Conservation (phyloP, 2,797 vertebrate genomes). For the Notolabrus celidotus region DNA sequence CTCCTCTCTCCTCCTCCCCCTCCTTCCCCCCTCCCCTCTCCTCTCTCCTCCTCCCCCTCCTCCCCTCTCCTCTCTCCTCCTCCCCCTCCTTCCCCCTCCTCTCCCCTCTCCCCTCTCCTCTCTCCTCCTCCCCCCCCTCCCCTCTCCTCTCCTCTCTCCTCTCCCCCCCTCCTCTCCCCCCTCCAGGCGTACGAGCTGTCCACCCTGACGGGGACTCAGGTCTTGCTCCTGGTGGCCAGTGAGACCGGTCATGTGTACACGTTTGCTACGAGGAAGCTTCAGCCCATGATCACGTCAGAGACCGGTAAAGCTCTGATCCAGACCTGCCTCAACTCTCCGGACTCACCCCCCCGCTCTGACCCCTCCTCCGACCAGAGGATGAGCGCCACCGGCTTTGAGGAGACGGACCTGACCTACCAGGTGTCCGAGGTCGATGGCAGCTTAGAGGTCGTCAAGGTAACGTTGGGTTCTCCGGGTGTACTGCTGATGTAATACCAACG, state of each 20-base stretch:
- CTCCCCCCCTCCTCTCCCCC: no score
- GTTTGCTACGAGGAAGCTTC: constrained; percentile 95
- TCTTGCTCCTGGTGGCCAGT: constrained; percentile 94
- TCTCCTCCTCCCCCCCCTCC: no score
- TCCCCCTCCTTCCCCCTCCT: no score
- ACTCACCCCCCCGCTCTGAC: constrained; percentile 94
- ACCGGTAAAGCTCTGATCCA: constrained; percentile 97
- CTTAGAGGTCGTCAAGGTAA: constrained; percentile 90
- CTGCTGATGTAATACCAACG: not conserved
- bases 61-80: no score
- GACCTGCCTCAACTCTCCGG: constrained; percentile 96
- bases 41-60: no score
- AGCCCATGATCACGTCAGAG: constrained; percentile 98
- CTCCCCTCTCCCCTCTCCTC: no score
- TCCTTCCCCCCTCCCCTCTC: no score
- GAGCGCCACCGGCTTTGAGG: constrained; percentile 97
- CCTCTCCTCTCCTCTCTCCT: no score
- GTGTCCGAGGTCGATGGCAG: constrained; percentile 91
- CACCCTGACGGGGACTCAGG: constrained; percentile 95
- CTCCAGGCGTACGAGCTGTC: constrained; percentile 94
- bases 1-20: no score
- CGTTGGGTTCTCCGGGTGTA: rapidly evolving
- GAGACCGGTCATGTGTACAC: constrained; percentile 98
- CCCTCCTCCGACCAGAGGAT: constrained; percentile 96
- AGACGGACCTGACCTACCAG: constrained; percentile 97